Evolutionary conservation across 2,113 vertebrate genomes (phyloP), one percentile per base, ranked within the genome.

Genomic region (Madoqua kirkii): DNA sequence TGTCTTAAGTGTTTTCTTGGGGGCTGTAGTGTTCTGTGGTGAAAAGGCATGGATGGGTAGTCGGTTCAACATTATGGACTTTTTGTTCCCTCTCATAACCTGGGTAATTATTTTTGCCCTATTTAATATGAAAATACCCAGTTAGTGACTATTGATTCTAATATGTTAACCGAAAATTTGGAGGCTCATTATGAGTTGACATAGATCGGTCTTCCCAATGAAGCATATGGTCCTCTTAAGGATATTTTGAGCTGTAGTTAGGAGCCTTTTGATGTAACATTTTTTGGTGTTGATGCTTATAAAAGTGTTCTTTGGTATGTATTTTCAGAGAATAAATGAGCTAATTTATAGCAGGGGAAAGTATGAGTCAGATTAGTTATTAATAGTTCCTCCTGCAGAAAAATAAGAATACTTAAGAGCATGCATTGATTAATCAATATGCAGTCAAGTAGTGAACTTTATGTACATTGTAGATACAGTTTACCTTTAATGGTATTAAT

Each of bases 221-320:
- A 64, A 82, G 45, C 87, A 79, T 62, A 31, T 52, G 31, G 50
- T 60, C n/a, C 31, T 82, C 27, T 27, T 45, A 60, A 87, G n/a
- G 57, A 31, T 64, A 29, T n/a, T 79, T 19, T 89, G 36, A 95
- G 4, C n/a, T 96, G 21, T 19, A 59, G 31, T 67, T 50, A 60
- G 54, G 31, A 87, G 15, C 8, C n/a, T 82, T 93, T 87, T 92
- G 79, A 50, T 94, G 40, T 78, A 79, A 64, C 11, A 45, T 52
- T 59, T 82, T 95, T 87, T 62, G 33, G 31, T 95, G 67, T 55
- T 87, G 36, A 87, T 95, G 48, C 29, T 97, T 92, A 88, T 92
- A 89, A 94, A 81, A 78, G 67, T 31, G 64, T 23, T 82, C 33
- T 81, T 96, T 96, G 89, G 85, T 87, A 95, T 96, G 96, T 84